phyloP scores from a whole-genome alignment of 2,113 vertebrate genomes.

The Girardinichthys multiradiatus region DNA sequence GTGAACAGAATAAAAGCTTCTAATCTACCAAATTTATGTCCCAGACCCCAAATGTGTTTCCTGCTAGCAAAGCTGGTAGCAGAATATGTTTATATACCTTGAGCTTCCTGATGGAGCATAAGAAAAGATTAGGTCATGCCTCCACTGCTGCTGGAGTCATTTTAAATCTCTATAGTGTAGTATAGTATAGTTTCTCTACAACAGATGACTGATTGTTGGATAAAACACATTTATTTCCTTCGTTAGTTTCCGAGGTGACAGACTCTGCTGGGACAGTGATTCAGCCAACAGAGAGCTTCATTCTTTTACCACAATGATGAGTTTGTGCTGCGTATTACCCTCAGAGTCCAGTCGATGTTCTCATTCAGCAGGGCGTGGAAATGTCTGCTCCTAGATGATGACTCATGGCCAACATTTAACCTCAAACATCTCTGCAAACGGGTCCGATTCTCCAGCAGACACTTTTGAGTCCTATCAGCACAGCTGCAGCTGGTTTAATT shows the following conservation, averaged over 20 bases:
- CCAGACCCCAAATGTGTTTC: too few relatives aligned
- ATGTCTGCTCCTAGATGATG: constrained; percentile 61
- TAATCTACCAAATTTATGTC: too few relatives aligned
- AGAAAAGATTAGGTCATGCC: neutral
- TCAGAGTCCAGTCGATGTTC: constrained; percentile 40
- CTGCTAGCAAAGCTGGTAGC: too few relatives aligned
- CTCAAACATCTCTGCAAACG: constrained; percentile 46
- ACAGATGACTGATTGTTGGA: neutral
- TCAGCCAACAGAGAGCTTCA: constrained; percentile 27
- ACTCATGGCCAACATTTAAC: constrained; percentile 55
- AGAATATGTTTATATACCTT: too few relatives aligned
- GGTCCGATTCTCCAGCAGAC: constrained; percentile 7
- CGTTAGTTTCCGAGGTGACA: too few relatives aligned
- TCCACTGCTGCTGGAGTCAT: too few relatives aligned
- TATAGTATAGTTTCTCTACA: neutral
- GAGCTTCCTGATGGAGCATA: too few relatives aligned
- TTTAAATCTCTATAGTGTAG: too few relatives aligned
- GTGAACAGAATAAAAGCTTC: too few relatives aligned
- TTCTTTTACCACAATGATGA: constrained; percentile 53
- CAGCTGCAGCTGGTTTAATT: neutral
- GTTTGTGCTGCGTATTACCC: constrained; percentile 41
- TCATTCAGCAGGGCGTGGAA: constrained; percentile 64
- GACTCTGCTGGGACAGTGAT: constrained; percentile 2
- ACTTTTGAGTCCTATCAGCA: neutral
- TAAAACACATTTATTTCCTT: neutral